phyloP scores from a whole-genome alignment of 2,113 vertebrate species.

The Chloropsis hardwickii region DNA sequence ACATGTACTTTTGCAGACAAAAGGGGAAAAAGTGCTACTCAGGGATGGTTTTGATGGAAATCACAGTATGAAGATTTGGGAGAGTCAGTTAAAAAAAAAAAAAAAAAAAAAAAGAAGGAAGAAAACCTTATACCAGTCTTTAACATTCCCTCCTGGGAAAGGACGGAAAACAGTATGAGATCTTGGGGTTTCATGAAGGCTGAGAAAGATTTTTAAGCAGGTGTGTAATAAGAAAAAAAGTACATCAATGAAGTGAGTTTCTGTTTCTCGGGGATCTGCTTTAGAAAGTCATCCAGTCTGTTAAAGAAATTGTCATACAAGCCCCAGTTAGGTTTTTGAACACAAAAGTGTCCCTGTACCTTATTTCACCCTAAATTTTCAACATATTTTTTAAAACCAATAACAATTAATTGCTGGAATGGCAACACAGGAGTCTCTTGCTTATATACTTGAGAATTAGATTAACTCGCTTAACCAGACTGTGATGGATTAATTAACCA shows the following conservation, averaged over 20 bases:
- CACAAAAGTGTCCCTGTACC: not conserved
- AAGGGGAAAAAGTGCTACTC: not conserved
- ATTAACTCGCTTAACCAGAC: not conserved
- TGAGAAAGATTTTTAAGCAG: not conserved
- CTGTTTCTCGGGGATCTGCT: not conserved
- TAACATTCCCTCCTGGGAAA: not conserved
- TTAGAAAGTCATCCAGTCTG: not conserved
- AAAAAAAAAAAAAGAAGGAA: not conserved
- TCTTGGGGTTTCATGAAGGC: not conserved
- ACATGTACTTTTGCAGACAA: not conserved
- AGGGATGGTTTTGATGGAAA: not conserved
- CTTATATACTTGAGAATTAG: not conserved
- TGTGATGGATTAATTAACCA: not conserved
- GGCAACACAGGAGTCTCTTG: not conserved
- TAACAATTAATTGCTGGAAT: not conserved
- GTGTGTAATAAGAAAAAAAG: not conserved
- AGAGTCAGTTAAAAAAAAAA: not conserved
- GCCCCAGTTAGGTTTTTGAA: not conserved
- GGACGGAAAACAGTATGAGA: not conserved
- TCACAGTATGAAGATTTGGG: not conserved
- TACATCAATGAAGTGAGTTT: not conserved
- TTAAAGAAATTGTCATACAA: not conserved
- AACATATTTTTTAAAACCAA: not conserved
- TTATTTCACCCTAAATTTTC: not conserved
- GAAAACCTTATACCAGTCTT: not conserved